Conservation (phyloP, 1,140 invertebrate genomes). For the Bemisia tabaci region DNA sequence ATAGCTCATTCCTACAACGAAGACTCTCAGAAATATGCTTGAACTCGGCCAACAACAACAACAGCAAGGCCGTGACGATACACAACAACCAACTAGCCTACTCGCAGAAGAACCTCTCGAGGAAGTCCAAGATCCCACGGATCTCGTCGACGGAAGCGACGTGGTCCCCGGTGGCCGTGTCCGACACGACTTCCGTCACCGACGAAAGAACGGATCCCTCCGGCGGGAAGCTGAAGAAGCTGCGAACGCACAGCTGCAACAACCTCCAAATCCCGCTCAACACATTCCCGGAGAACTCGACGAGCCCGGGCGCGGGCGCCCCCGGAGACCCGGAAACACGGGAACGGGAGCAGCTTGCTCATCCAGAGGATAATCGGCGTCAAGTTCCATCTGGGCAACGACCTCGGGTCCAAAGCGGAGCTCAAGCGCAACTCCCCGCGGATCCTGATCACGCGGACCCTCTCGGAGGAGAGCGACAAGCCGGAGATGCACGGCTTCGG, state of each 20-base stretch:
- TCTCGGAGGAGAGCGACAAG: constrained; percentile 49
- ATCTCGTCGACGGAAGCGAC: constrained; percentile 31
- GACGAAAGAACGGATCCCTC: not conserved
- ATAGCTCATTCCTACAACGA: constrained; percentile 40
- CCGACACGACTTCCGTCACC: constrained; percentile 17
- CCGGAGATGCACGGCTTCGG: constrained; percentile 17
- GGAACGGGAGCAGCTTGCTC: constrained; percentile 22
- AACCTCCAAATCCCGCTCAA: constrained; percentile 20
- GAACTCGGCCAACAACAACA: constrained; percentile 31
- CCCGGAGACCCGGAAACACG: constrained; percentile 23
- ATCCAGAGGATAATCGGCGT: constrained; percentile 3
- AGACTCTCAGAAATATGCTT: constrained; percentile 49
- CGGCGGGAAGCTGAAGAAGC: not conserved
- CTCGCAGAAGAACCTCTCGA: constrained; percentile 23
- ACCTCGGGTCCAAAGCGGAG: constrained; percentile 10
- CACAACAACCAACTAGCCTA: constrained; percentile 5
- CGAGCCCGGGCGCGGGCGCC: constrained; percentile 19
- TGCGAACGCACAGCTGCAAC: not conserved
- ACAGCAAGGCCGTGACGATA: constrained; percentile 8
- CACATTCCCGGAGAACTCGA: constrained; percentile 33
- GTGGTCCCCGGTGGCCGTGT: constrained; percentile 28
- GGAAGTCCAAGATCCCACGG: constrained; percentile 30
- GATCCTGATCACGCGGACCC: constrained; percentile 52
- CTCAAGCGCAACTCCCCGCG: constrained; percentile 37
- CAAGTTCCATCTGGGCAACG: constrained; percentile 28